Evolutionary conservation across 2,797 vertebrate species (phyloP).

Genomic region (Anolis apletophallus): DNA sequence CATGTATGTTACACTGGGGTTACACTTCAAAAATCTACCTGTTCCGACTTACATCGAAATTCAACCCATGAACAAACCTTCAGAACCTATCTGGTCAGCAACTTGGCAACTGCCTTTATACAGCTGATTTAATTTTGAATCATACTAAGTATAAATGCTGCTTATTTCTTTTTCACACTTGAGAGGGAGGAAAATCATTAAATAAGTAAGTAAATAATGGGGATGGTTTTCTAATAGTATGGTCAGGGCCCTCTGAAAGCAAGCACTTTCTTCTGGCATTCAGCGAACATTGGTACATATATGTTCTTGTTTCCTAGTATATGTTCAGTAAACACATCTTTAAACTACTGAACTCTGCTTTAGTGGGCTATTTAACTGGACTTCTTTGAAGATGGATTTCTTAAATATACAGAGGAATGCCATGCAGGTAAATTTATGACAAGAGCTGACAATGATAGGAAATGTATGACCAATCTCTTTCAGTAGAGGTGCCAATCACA

Average conservation of each 20-base stretch:
- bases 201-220: not conserved
- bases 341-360: not conserved
- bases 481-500: too few relatives aligned
- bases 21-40: too few relatives aligned
- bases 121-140: not conserved
- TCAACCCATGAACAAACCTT: too few relatives aligned
- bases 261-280: not conserved
- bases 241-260: not conserved
- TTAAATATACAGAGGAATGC: not conserved
- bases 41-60: too few relatives aligned
- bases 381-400: not conserved
- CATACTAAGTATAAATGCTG: not conserved
- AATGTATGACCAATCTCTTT: too few relatives aligned
- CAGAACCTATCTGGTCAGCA: too few relatives aligned
- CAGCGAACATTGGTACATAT: not conserved
- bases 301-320: not conserved
- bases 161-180: not conserved
- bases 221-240: too few relatives aligned
- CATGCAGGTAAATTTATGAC: slow-evolving; percentile 1
- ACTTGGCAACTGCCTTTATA: too few relatives aligned
- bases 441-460: too few relatives aligned
- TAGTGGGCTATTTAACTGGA: too few relatives aligned
- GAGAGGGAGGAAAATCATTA: not conserved
- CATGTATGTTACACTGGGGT: too few relatives aligned
- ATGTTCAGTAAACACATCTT: not conserved